Evolutionary conservation across 2,797 vertebrate genomes (phyloP).

Genomic region (Crax fasciolata): DNA sequence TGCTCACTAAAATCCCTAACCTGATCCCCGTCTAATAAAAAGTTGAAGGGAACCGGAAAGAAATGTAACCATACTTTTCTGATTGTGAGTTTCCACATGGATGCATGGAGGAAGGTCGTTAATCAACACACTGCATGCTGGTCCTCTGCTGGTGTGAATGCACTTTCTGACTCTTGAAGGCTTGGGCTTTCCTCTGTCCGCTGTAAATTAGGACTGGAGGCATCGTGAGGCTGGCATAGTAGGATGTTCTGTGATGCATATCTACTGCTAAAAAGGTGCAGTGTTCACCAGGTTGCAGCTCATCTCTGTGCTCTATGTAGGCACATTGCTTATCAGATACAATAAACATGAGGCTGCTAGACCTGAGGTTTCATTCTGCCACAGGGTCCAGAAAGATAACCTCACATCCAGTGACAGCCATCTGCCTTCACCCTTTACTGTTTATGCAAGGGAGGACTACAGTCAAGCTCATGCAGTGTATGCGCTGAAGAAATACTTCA

Average conservation of each 20-base stretch:
- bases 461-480: neutral
- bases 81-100: neutral
- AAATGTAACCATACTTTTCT: neutral
- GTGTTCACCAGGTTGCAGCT: neutral
- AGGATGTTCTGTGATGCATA: neutral
- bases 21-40: neutral
- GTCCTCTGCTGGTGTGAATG: neutral
- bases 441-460: neutral
- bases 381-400: neutral
- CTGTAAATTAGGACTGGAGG: neutral
- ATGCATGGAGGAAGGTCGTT: neutral
- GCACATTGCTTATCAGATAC: neutral
- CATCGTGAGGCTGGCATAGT: accelerated
- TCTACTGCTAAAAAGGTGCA: neutral
- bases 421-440: neutral
- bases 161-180: neutral
- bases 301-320: neutral
- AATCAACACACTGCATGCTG: neutral
- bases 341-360: neutral
- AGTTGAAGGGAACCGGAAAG: neutral
- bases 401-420: accelerated
- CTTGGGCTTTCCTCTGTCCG: neutral
- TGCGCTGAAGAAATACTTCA: neutral
- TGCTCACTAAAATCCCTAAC: neutral
- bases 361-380: neutral